Conservation (phyloP, 2,888 invertebrate species). For the Busseola fusca region DNA sequence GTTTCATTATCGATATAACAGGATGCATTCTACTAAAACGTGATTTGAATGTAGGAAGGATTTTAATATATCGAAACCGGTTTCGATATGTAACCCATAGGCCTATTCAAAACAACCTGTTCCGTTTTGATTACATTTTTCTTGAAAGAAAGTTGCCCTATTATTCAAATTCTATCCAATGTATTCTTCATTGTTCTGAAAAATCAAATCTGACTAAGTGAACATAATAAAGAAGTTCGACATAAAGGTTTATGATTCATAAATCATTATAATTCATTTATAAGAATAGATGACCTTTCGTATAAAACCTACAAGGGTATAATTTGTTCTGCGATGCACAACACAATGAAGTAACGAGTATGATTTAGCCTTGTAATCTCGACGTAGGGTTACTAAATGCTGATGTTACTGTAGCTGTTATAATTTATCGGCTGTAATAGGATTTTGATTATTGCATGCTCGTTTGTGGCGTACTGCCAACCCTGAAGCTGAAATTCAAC, state of each 20-base stretch:
- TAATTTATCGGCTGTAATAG: constrained; percentile 13
- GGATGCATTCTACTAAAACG: constrained; percentile 71
- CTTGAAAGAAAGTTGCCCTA: constrained; percentile 10
- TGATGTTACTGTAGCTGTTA: constrained; percentile 27
- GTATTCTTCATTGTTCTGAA: neutral
- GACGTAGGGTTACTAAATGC: constrained; percentile 41
- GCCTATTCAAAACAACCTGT: constrained; percentile 26
- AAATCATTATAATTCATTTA: constrained; percentile 10
- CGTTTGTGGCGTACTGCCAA: constrained; percentile 35
- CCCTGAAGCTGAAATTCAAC: constrained; percentile 42
- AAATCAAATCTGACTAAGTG: constrained; percentile 14
- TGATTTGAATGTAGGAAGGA: constrained; percentile 63
- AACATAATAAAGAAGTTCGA: constrained; percentile 33
- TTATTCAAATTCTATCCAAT: neutral
- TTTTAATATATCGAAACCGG: constrained; percentile 26
- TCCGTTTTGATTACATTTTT: constrained; percentile 4
- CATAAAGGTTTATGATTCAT: constrained; percentile 34
- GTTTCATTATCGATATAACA: constrained; percentile 64
- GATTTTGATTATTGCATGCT: constrained; percentile 1
- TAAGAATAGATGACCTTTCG: constrained; percentile 41
- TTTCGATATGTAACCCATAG: constrained; percentile 48
- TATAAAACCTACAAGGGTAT: constrained; percentile 45
- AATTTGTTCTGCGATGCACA: constrained; percentile 62
- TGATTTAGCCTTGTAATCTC: constrained; percentile 54
- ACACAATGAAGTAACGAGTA: constrained; percentile 49